Evolutionary conservation across 2,888 invertebrate genomes (phyloP).

Genomic region (Lithophane ornitopus): DNA sequence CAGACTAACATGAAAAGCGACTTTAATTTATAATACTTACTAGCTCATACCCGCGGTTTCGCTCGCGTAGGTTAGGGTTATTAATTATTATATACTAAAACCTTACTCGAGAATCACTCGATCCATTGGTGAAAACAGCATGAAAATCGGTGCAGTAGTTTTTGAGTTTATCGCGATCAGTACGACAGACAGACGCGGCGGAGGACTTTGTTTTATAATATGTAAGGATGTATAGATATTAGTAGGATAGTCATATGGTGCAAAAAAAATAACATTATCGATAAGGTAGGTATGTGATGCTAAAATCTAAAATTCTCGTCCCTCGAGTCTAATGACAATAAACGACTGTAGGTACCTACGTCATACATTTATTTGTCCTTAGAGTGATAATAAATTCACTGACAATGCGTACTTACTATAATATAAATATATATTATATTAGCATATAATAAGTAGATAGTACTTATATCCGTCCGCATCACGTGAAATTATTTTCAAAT

Average conservation of each 20-base stretch:
- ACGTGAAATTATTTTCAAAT: slow-evolving; percentile 67
- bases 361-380: slow-evolving; percentile 21
- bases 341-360: neutral
- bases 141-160: too few relatives aligned
- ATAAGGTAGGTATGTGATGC: neutral
- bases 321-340: neutral
- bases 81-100: too few relatives aligned
- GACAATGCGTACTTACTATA: slow-evolving; percentile 12
- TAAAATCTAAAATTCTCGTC: neutral
- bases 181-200: too few relatives aligned
- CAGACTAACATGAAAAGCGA: too few relatives aligned
- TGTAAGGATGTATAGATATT: neutral
- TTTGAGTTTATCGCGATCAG: too few relatives aligned
- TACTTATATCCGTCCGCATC: slow-evolving; percentile 34
- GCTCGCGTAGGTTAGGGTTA: too few relatives aligned
- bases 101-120: too few relatives aligned
- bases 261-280: neutral
- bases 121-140: too few relatives aligned
- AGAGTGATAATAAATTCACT: slow-evolving; percentile 28
- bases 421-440: neutral
- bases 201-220: too few relatives aligned
- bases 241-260: neutral
- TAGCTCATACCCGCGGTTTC: too few relatives aligned
- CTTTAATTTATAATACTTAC: too few relatives aligned
- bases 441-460: slow-evolving; percentile 20